phyloP scores from a whole-genome alignment of 1,140 invertebrate genomes.

The Magallana ariakensis region DNA sequence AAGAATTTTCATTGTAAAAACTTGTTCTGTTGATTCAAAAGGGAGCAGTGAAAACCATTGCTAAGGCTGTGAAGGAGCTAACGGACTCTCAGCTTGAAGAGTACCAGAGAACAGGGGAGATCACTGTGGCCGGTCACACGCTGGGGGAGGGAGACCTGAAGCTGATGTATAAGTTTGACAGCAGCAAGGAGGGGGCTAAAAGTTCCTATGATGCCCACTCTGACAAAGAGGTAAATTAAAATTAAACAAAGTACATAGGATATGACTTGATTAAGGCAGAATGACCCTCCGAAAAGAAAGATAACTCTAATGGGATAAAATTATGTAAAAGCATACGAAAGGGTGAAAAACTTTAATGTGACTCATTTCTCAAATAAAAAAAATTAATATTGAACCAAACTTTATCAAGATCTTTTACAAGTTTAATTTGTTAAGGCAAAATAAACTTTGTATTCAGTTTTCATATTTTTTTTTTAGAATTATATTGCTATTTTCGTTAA shows the following conservation, averaged over 20 bases:
- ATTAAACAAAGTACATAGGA: too few relatives aligned
- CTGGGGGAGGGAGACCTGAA: slow-evolving; percentile 91
- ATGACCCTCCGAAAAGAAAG: too few relatives aligned
- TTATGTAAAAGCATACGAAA: too few relatives aligned
- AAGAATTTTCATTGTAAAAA: too few relatives aligned
- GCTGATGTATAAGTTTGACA: slow-evolving; percentile 89
- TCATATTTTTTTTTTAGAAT: not conserved
- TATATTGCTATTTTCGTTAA: not conserved
- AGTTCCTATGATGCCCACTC: slow-evolving; percentile 92
- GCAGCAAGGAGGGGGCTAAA: slow-evolving; percentile 81
- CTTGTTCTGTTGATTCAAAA: slow-evolving; percentile 29
- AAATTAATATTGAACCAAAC: too few relatives aligned
- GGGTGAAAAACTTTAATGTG: too few relatives aligned
- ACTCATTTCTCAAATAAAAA: too few relatives aligned
- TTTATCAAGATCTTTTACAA: too few relatives aligned
- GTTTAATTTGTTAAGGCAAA: too few relatives aligned
- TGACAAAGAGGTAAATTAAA: slow-evolving; percentile 86
- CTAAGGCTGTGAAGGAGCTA: slow-evolving; percentile 89
- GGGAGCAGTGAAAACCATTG: slow-evolving; percentile 93
- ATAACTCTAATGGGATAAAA: too few relatives aligned
- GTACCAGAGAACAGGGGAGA: slow-evolving; percentile 86
- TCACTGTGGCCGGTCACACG: slow-evolving; percentile 82
- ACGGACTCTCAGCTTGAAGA: slow-evolving; percentile 89
- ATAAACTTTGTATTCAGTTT: not conserved
- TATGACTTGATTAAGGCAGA: too few relatives aligned